These are phyloP conservation scores for Scaptodrosophila lebanonensis DNA, from an alignment of 1,140 invertebrate species.

Conservation along the genomic window DNA sequence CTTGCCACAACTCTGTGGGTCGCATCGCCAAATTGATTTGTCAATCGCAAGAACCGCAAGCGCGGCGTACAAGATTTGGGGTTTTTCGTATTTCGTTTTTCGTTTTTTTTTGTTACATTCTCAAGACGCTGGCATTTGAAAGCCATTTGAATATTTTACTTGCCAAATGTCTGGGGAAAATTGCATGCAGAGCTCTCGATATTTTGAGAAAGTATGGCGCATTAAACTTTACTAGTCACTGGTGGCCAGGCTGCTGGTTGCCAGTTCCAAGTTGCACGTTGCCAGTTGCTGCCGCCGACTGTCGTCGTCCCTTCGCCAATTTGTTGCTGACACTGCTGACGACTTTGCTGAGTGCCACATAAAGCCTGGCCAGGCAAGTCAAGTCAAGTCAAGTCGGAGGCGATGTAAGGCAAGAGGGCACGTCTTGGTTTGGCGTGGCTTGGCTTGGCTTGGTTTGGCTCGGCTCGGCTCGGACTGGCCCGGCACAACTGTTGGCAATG, in stretches of 20 bases:
- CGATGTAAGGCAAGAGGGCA: constrained; percentile 34
- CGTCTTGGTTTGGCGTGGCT: constrained; percentile 39
- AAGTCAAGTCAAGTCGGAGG: constrained; percentile 30
- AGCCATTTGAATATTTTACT: constrained; percentile 69
- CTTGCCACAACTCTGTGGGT: no score
- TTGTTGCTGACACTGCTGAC: constrained; percentile 63
- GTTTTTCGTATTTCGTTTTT: no score
- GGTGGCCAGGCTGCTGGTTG: constrained; percentile 51
- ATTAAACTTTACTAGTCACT: constrained; percentile 46
- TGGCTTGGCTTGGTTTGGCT: constrained; percentile 31
- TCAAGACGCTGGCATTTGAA: constrained; percentile 70
- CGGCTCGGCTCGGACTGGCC: constrained; percentile 43
- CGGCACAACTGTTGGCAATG: constrained; percentile 51
- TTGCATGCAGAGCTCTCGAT: constrained; percentile 33
- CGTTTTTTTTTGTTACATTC: no score
- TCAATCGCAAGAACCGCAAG: constrained; percentile 56
- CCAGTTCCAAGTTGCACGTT: constrained; percentile 6
- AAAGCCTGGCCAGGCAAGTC: not conserved
- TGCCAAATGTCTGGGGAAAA: constrained; percentile 8
- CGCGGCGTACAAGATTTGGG: no score
- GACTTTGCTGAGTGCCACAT: constrained; percentile 21
- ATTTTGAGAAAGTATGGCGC: constrained; percentile 58
- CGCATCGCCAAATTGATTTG: constrained; percentile 68
- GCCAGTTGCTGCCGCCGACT: constrained; percentile 37
- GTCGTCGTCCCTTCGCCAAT: constrained; percentile 62